Evolutionary conservation across 2,888 invertebrate genomes (phyloP).

Genomic region (Calephelis perditalis): DNA sequence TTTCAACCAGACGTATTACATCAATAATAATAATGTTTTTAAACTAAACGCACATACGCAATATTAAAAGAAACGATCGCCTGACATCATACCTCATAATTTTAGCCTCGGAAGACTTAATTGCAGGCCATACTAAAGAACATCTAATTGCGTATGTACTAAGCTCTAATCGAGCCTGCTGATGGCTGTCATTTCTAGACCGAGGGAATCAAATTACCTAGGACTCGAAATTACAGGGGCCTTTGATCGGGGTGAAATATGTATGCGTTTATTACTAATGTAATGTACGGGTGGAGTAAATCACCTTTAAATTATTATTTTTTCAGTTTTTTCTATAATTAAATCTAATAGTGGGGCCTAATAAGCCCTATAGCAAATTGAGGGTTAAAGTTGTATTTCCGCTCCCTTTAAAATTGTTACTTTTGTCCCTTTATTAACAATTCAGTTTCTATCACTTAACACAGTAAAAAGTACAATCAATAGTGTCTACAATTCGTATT

Average conservation of each 20-base stretch:
- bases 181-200: slow-evolving; percentile 24
- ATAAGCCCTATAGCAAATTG: neutral
- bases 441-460: too few species aligned
- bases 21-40: slow-evolving; percentile 1
- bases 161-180: slow-evolving; percentile 23
- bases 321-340: neutral
- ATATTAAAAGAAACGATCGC: slow-evolving; percentile 10
- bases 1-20: neutral
- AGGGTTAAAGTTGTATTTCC: slow-evolving; percentile 17
- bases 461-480: too few species aligned
- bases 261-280: slow-evolving; percentile 20
- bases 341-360: neutral
- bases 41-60: neutral
- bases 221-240: slow-evolving; percentile 29
- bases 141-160: slow-evolving; percentile 24
- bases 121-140: slow-evolving; percentile 14
- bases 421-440: neutral
- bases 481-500: too few species aligned
- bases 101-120: slow-evolving; percentile 10
- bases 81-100: slow-evolving; percentile 9
- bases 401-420: neutral
- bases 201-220: slow-evolving; percentile 28
- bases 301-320: slow-evolving; percentile 10
- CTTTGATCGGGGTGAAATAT: slow-evolving; percentile 30
- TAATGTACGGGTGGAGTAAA: slow-evolving; percentile 18